Percentiles rank a stretch among this genome's conserved stretches.
These are phyloP conservation scores for Catostylus mosaicus DNA, from an alignment of 30 jellyfish, hydroid and myxozoan species.

Conservation along the genomic window DNA sequence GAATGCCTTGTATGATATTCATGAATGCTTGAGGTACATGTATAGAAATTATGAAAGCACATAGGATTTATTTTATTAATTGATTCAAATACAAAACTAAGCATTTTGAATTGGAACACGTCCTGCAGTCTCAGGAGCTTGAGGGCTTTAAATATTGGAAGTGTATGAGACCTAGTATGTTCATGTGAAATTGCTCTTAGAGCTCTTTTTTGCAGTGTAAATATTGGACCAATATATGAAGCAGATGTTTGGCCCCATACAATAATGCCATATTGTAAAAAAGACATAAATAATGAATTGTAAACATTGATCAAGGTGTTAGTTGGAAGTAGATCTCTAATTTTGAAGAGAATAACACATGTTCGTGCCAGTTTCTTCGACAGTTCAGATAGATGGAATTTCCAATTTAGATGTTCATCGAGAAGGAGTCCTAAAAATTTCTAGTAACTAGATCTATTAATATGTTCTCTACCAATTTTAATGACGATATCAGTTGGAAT, in stretches of 20 bases:
- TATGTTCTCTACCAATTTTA: too few species aligned
- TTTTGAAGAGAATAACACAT: slow-evolving; percentile 28
- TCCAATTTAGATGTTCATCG: slow-evolving; percentile 40
- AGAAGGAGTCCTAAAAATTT: slow-evolving; percentile 34
- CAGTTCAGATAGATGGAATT: slow-evolving; percentile 31
- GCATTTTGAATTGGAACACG: too few species aligned
- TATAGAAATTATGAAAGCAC: too few species aligned
- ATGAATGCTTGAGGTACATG: too few species aligned
- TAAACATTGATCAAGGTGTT: slow-evolving; percentile 14
- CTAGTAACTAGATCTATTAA: not conserved
- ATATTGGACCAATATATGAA: slow-evolving; percentile 18
- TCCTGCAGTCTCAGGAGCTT: too few species aligned
- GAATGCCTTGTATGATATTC: too few species aligned
- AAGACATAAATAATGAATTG: too few species aligned
- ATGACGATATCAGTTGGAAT: too few species aligned
- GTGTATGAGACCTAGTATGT: not conserved
- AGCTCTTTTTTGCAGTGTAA: slow-evolving; percentile 19
- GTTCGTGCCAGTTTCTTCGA: slow-evolving; percentile 39
- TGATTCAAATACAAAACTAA: too few species aligned
- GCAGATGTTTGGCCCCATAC: slow-evolving; percentile 44
- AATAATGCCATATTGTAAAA: slow-evolving; percentile 17
- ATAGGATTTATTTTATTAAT: too few species aligned
- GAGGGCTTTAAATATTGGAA: too few species aligned
- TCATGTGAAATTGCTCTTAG: slow-evolving; percentile 26
- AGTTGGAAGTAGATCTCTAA: slow-evolving; percentile 36